These are phyloP conservation scores for Copsychus sechellarum DNA, from an alignment of 2,113 vertebrate genomes.

Conservation along the genomic window DNA sequence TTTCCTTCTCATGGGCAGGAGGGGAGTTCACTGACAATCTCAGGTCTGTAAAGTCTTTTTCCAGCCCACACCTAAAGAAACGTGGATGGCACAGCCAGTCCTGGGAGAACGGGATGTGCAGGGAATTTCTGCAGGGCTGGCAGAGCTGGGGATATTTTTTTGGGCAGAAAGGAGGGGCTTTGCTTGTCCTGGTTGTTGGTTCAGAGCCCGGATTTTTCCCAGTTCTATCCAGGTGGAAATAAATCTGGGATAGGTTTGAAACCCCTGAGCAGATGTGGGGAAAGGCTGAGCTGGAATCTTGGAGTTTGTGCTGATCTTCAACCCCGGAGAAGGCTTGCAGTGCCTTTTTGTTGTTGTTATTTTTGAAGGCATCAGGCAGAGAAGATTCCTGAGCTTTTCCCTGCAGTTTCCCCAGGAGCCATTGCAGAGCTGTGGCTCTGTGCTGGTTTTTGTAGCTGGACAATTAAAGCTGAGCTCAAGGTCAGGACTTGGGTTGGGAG, in stretches of 20 bases:
- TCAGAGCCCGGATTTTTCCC: background rate
- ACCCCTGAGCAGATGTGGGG: fast-evolving
- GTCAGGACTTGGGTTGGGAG: background rate
- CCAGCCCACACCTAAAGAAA: background rate
- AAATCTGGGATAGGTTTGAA: background rate
- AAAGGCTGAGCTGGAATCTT: background rate
- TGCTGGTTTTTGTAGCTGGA: background rate
- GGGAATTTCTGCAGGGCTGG: background rate
- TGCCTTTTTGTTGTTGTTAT: background rate
- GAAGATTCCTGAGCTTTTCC: background rate
- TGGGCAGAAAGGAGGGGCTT: too few species aligned
- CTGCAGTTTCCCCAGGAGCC: background rate
- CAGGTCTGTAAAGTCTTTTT: background rate
- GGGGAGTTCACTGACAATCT: background rate
- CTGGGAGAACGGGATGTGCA: background rate
- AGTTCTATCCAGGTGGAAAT: background rate
- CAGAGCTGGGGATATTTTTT: background rate
- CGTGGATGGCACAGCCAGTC: fast-evolving
- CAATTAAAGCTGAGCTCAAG: background rate
- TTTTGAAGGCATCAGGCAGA: background rate
- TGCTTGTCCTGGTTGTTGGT: background rate
- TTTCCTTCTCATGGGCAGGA: background rate
- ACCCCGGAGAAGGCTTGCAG: background rate
- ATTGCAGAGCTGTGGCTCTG: background rate
- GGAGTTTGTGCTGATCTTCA: background rate